A percentile compares a stretch with the other conserved stretches of the same genome.
Conservation (phyloP, 2,797 vertebrate species). For the Silurus lanzhouensis region DNA sequence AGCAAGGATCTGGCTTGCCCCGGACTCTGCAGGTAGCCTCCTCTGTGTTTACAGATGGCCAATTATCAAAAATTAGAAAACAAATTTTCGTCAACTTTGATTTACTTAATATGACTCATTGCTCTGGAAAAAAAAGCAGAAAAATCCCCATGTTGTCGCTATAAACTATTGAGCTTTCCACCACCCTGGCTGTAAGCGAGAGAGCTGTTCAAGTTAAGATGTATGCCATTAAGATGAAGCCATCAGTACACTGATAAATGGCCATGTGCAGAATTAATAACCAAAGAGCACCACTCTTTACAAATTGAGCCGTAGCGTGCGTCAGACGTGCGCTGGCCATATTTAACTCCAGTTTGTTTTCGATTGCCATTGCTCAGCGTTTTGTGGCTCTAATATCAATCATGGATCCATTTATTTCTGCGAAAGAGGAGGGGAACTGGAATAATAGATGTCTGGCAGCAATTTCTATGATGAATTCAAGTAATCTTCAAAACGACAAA, state of each 20-base stretch:
- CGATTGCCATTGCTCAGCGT: constrained; percentile 58
- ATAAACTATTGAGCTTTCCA: constrained; percentile 45
- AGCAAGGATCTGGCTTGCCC: not conserved
- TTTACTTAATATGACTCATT: constrained; percentile 48
- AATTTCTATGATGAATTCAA: constrained; percentile 62
- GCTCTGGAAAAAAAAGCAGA: constrained; percentile 21
- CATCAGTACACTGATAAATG: constrained; percentile 52
- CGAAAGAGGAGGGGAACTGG: constrained; percentile 29
- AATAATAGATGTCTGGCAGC: constrained; percentile 53
- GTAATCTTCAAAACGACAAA: constrained; percentile 54
- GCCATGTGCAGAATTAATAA: constrained; percentile 55
- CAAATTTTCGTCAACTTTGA: constrained; percentile 51
- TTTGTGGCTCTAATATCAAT: constrained; percentile 59
- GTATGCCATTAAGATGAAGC: constrained; percentile 47
- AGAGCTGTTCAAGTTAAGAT: constrained; percentile 43
- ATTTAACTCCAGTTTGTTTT: constrained; percentile 59
- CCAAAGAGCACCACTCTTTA: constrained; percentile 59
- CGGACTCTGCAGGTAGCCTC: constrained; percentile 29
- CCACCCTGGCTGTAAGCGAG: constrained; percentile 25
- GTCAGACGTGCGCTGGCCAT: constrained; percentile 46
- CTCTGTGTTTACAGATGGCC: constrained; percentile 46
- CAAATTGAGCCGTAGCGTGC: constrained; percentile 55
- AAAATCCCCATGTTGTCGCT: constrained; percentile 47
- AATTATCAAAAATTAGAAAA: constrained; percentile 51
- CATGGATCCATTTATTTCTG: constrained; percentile 56